Percentiles rank a stretch among this genome's conserved stretches.
Conservation (phyloP, 2,797 vertebrate species). For the Mormyrus proboscirostris region DNA sequence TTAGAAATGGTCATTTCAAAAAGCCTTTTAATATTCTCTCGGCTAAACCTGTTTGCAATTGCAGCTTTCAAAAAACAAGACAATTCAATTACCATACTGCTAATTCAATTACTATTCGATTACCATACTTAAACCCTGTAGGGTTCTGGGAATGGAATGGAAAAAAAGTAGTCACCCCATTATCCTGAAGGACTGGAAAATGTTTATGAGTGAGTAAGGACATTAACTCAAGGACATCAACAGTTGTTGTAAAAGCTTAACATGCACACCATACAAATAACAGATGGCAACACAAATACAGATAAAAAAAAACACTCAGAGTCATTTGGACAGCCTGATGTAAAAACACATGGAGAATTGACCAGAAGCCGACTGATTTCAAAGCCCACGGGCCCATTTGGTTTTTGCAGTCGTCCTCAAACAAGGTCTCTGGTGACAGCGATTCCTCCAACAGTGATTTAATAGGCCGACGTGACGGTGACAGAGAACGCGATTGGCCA, state of each 20-base stretch:
- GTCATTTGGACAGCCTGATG: conserved; percentile 36
- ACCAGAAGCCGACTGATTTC: not conserved
- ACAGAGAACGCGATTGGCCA: not conserved
- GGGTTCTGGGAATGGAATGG: not conserved
- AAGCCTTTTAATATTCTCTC: not conserved
- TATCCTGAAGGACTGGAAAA: not conserved
- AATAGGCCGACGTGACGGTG: not conserved
- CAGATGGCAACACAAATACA: conserved; percentile 26
- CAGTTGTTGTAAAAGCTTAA: not conserved
- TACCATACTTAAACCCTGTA: conserved; percentile 8
- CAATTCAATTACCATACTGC: not conserved
- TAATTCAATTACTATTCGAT: not conserved
- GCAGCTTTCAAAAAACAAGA: not conserved
- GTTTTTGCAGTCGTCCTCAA: not conserved
- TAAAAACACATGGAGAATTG: conserved; percentile 19
- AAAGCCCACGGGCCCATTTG: not conserved
- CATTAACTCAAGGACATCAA: conserved; percentile 11
- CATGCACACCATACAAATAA: conserved; percentile 11
- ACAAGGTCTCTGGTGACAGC: not conserved
- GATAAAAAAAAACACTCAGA: conserved; percentile 23
- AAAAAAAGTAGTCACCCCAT: not conserved
- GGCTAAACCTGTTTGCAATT: not conserved
- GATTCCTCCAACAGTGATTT: conserved; percentile 23
- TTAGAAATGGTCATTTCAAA: not conserved
- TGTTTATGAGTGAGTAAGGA: not conserved